Conservation (phyloP, 64 coral and sea anemone species). For the Catalaphyllia jardinei region DNA sequence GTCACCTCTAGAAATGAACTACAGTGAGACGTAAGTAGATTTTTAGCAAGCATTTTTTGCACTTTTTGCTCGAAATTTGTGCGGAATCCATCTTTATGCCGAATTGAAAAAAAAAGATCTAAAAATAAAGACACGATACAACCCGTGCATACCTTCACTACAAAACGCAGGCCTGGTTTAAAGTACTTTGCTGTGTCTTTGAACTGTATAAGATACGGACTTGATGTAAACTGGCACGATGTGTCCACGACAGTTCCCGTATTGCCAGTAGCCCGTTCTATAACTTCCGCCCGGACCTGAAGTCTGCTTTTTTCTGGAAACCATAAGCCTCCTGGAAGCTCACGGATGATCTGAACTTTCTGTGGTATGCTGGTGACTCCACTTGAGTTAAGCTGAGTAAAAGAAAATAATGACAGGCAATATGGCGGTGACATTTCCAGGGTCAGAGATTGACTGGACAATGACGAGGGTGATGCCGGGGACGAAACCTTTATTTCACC, state of each 20-base stretch:
- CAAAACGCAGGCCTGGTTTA: conserved; percentile 76
- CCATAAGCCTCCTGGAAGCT: conserved; percentile 61
- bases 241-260: conserved; percentile 66
- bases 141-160: conserved; percentile 52
- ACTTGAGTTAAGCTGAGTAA: background rate
- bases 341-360: conserved; percentile 37
- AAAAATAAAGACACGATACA: too few relatives aligned
- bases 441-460: too few relatives aligned
- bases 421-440: too few relatives aligned
- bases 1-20: too few relatives aligned
- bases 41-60: too few relatives aligned
- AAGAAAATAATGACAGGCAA: background rate
- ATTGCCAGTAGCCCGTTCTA: conserved; percentile 71
- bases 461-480: too few relatives aligned
- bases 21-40: too few relatives aligned
- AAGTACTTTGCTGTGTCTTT: conserved; percentile 76
- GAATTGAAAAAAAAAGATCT: too few relatives aligned
- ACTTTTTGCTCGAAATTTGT: too few relatives aligned
- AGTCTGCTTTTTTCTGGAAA: conserved; percentile 76
- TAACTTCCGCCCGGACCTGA: conserved; percentile 68
- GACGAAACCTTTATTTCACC: too few relatives aligned
- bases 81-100: too few relatives aligned
- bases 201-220: conserved; percentile 71
- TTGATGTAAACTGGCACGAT: conserved; percentile 65
- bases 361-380: background rate